phyloP scores from a whole-genome alignment of 2,797 vertebrate species.

The Lagocephalus sceleratus region DNA sequence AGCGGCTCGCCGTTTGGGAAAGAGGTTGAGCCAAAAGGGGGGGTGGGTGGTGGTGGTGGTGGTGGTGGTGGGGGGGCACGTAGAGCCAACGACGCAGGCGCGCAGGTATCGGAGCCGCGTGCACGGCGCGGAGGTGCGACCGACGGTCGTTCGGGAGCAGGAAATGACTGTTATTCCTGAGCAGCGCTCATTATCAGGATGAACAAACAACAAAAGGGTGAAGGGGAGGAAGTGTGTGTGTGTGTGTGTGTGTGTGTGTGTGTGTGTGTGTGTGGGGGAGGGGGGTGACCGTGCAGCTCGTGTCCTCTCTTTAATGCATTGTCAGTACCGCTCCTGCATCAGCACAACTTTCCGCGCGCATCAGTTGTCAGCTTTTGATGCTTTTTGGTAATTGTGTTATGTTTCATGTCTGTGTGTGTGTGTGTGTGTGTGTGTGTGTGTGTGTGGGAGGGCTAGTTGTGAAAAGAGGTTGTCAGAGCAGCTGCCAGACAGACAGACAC shows the following conservation, averaged over 20 bases:
- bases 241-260: too few relatives aligned
- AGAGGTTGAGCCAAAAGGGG: too few relatives aligned
- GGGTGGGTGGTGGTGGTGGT: too few relatives aligned
- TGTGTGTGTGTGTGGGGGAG: too few relatives aligned
- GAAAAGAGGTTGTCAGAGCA: constrained; percentile 72
- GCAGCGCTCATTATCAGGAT: constrained; percentile 46
- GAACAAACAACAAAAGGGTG: constrained; percentile 53
- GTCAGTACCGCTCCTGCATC: constrained; percentile 36
- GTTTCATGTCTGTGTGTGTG: constrained; percentile 12
- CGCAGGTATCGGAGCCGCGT: constrained; percentile 27
- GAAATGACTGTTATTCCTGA: constrained; percentile 59
- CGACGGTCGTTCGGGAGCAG: constrained; percentile 47
- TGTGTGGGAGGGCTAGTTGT: constrained; percentile 63
- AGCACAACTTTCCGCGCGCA: constrained; percentile 39
- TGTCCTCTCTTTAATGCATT: constrained; percentile 31
- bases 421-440: constrained; percentile 21
- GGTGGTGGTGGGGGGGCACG: too few relatives aligned
- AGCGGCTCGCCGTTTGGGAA: constrained; percentile 31
- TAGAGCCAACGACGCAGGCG: constrained; percentile 1
- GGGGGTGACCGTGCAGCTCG: constrained; percentile 17
- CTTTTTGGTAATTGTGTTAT: constrained; percentile 27
- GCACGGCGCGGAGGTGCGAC: constrained; percentile 16
- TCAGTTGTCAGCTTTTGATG: constrained; percentile 34
- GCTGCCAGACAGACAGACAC: constrained; percentile 78
- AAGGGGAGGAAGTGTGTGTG: constrained; percentile 46